Evolutionary conservation across 2,888 invertebrate genomes (phyloP).

Genomic region (Sesia apiformis): DNA sequence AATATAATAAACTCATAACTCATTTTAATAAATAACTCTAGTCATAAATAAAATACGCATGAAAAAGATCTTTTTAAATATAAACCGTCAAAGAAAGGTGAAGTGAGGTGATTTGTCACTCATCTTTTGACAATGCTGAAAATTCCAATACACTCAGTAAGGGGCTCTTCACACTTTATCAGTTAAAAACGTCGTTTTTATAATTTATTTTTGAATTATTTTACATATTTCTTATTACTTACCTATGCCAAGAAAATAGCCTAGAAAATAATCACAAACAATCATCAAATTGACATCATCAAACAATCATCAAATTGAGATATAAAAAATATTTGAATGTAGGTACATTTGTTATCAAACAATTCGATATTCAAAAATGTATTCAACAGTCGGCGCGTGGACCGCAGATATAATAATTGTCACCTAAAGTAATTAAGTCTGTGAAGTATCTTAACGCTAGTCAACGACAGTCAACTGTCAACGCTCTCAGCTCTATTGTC

Average conservation of each 20-base stretch:
- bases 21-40: slow-evolving; percentile 37
- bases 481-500: slow-evolving; percentile 52
- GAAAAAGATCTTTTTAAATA: slow-evolving; percentile 14
- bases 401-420: background rate
- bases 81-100: slow-evolving; percentile 20
- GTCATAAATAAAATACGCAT: slow-evolving; percentile 36
- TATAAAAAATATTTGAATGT: too few species aligned
- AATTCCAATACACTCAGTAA: slow-evolving; percentile 40
- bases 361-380: too few species aligned
- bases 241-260: too few species aligned
- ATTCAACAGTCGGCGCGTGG: background rate
- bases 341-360: too few species aligned
- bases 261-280: too few species aligned
- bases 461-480: slow-evolving; percentile 56
- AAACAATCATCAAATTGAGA: too few species aligned
- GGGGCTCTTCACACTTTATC: too few species aligned
- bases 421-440: background rate
- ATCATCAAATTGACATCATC: too few species aligned
- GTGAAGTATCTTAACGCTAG: slow-evolving; percentile 16
- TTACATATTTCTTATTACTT: too few species aligned
- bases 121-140: slow-evolving; percentile 34
- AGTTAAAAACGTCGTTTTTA: too few species aligned
- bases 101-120: slow-evolving; percentile 53
- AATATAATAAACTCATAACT: slow-evolving; percentile 46
- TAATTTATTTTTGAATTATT: too few species aligned